Conservation (phyloP, 2,888 invertebrate genomes). For the Carpatolechia fugitivella region DNA sequence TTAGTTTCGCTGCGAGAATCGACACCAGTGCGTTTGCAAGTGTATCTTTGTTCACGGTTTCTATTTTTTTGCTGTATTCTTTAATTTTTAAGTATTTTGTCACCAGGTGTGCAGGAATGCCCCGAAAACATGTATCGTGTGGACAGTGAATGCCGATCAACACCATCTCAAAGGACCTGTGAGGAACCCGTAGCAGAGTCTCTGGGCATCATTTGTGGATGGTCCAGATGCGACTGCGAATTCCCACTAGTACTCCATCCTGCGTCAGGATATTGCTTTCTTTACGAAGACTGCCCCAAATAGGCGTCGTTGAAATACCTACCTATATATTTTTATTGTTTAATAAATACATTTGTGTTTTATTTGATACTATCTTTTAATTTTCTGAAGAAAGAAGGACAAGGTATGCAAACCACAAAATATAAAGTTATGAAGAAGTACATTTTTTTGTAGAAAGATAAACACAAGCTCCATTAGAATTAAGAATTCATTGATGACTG, state of each 20-base stretch:
- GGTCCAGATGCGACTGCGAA: slow-evolving; percentile 70
- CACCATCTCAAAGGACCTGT: slow-evolving; percentile 63
- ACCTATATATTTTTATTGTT: not conserved
- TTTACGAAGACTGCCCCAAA: slow-evolving; percentile 61
- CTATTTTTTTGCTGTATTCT: not conserved
- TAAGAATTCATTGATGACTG: too few relatives aligned
- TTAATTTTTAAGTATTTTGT: not conserved
- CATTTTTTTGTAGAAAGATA: too few relatives aligned
- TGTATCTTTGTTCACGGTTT: too few relatives aligned
- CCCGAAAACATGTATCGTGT: slow-evolving; percentile 65
- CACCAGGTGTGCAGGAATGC: slow-evolving; percentile 57
- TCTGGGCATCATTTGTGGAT: slow-evolving; percentile 63
- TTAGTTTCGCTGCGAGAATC: too few relatives aligned
- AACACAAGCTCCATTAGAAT: too few relatives aligned
- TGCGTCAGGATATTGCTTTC: slow-evolving; percentile 63
- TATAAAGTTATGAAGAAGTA: too few relatives aligned
- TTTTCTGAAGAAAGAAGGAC: too few relatives aligned
- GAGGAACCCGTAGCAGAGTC: slow-evolving; percentile 63
- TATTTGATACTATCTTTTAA: not conserved
- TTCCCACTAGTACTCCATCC: slow-evolving; percentile 64
- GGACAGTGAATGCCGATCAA: slow-evolving; percentile 63
- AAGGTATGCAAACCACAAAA: too few relatives aligned
- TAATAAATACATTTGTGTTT: too few relatives aligned
- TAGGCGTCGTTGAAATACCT: too few relatives aligned
- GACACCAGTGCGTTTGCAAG: too few relatives aligned